Evolutionary conservation across 2,888 invertebrate genomes (phyloP), one percentile per base, ranked within the genome.

Genomic region (Orchesella flavescens): DNA sequence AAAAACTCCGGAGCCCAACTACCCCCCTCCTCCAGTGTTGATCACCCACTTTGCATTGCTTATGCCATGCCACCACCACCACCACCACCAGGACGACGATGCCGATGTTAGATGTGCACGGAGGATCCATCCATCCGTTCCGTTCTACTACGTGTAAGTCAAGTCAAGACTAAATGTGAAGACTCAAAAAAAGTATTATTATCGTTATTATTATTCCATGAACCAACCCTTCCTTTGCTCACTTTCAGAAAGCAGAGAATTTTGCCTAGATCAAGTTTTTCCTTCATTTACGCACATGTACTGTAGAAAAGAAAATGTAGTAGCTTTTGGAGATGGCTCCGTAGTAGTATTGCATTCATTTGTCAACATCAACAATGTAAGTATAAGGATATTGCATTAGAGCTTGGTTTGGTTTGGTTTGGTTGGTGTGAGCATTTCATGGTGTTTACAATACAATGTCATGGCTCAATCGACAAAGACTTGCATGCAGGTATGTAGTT

Each of bases 21-120:
- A 79, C 72, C 79, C 79, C 72, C 79, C 79, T 79, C 65, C 79
- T 61, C 72, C 69, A 61, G 78, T 78, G 17, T 57, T 44, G 61
- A 66, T 69, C 76, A 59, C 59, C 66, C 76, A 76, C 68, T 68
- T 76, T 68, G 68, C 76, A 68, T 68, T 68, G 65, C 43, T 61
- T 59, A 21, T 59, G 17, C 21, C 5, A 57, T 57, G 57, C 59
- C 13, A 44, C 72, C 44, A 71, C 55, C 34, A 71, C 55, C 55
- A 71, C 55, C 34, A 23, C 34, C 74, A 74, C 49, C 10, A 53
- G 24, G 43, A 55, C 43, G 34, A 66, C 66, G 68, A 76, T 77
- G 78, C 44, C 59, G 63, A 71, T 69, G 44, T 61, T 24, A 44
- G 63, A 71, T 69, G 44, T 61, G 44, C 78, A 71, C 71, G 46